These are phyloP conservation scores for Benitochromis conjunctus DNA, from an alignment of 2,113 vertebrate genomes.

Conservation along the genomic window DNA sequence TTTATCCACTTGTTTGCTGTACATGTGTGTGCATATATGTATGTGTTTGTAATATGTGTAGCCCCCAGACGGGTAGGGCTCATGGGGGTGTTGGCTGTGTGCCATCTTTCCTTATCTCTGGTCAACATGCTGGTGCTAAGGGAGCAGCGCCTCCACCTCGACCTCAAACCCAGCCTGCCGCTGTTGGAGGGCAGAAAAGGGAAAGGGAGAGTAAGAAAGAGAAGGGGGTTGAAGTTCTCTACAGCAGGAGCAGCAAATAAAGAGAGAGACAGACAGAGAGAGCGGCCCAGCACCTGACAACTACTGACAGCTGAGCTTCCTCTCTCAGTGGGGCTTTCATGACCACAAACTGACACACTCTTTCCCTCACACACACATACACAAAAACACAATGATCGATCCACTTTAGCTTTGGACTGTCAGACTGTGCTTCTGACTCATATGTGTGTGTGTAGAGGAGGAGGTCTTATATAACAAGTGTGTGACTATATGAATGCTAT, in stretches of 20 bases:
- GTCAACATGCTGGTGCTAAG: conserved; percentile 44
- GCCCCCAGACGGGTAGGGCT: background rate
- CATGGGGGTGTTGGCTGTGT: background rate
- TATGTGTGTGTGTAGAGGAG: background rate
- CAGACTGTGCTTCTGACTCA: conserved; percentile 1
- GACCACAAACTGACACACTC: conserved; percentile 56
- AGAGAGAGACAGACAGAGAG: background rate
- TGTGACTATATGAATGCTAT: background rate
- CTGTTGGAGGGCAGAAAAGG: conserved; percentile 21
- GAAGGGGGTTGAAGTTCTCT: background rate
- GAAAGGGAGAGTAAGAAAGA: background rate
- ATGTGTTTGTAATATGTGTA: background rate
- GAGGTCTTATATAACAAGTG: conserved; percentile 25
- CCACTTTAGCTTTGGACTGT: background rate
- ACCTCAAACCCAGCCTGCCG: conserved; percentile 31
- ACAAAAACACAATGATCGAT: background rate
- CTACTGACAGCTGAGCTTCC: conserved; percentile 66
- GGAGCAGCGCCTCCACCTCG: conserved; percentile 28
- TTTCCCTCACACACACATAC: background rate
- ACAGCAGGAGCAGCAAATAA: conserved; percentile 14
- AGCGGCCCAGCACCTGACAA: conserved; percentile 22
- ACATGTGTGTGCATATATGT: background rate
- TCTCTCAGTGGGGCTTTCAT: conserved; percentile 34
- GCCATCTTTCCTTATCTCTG: conserved; percentile 61
- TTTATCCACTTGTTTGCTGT: background rate